A percentile compares a stretch with the other conserved stretches of the same genome.
These are phyloP conservation scores for Ifrita kowaldi DNA, from an alignment of 2,113 vertebrate genomes.

Conservation along the genomic window DNA sequence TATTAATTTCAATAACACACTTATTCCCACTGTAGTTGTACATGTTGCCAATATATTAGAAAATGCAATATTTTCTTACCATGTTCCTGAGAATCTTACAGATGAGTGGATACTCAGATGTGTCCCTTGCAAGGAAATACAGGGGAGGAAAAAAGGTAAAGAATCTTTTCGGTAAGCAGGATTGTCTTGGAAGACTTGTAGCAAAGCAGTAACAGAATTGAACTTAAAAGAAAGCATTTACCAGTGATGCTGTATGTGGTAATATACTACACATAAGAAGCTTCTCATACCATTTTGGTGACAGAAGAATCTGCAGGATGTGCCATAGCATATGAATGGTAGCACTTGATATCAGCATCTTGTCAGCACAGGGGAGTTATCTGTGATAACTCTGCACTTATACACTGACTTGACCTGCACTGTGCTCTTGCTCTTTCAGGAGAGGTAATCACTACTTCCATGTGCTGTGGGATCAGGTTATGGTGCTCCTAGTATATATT, in stretches of 20 bases:
- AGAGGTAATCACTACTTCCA: not conserved
- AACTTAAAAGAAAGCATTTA: not conserved
- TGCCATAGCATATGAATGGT: not conserved
- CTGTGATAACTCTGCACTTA: not conserved
- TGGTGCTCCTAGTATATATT: not conserved
- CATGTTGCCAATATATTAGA: not conserved
- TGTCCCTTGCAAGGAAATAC: not conserved
- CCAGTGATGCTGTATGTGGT: not conserved
- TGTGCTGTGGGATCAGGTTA: not conserved
- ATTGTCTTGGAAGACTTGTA: not conserved
- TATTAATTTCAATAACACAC: not conserved
- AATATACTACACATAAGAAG: not conserved
- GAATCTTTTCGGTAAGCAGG: not conserved
- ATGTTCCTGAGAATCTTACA: not conserved
- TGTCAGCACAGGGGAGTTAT: not conserved
- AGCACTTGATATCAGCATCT: not conserved
- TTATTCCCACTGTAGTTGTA: not conserved
- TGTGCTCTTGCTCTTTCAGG: not conserved
- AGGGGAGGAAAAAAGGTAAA: accelerated
- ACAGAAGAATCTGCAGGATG: not conserved
- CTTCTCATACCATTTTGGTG: not conserved
- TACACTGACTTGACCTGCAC: not conserved
- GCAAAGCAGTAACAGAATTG: not conserved
- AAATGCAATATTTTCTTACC: not conserved
- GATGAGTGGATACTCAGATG: not conserved